Evolutionary conservation across 2,888 invertebrate species (phyloP), one percentile per base, ranked within the genome.

Genomic region (Philereme transversata): DNA sequence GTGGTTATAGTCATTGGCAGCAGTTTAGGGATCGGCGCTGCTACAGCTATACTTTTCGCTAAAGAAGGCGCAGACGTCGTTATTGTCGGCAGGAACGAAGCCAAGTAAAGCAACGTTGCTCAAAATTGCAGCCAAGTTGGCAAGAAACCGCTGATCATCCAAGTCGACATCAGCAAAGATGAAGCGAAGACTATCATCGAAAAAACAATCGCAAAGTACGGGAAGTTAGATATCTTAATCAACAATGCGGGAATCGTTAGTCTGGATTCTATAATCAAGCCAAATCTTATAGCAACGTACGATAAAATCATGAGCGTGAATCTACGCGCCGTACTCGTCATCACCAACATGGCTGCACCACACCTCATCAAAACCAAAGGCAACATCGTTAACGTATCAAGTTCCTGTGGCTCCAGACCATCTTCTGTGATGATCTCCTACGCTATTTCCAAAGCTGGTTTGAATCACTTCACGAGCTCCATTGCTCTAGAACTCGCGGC

Each of bases 401-500:
- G 84, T 59, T 38, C 8, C 8, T 6, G 40, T 8, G 40, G 40
- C 40, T 8, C 8, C 40, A 40, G 40, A 40, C 8, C 8, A 6
- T 4, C 40, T 40, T 75, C 4, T 57, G 60, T 1, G 69, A 60
- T 22, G 34, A 82, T 97, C 2, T 40, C 71, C 0, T 81, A 81
- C 38, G 44, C 58, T 33, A 47, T 67, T 4, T 77, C 81, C 0
- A 84, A 83, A 57, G 81, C 81, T 5, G 80, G 64, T 0, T 10
- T 83, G 8, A 66, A 74, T 53, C 75, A 77, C 44, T 83, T 83
- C 35, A 71, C 80, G 0, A 65, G 71, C 43, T 62, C 69, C 4
- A 66, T 67, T 6, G 83, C 83, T 2, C 81, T 97, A 48, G 98
- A 97, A 75, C 82, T 97, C 43, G 96, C 95, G 33, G 66, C 92